These are phyloP conservation scores for Amphiprion percula DNA, from an alignment of 2,113 vertebrate genomes.

Conservation along the genomic window DNA sequence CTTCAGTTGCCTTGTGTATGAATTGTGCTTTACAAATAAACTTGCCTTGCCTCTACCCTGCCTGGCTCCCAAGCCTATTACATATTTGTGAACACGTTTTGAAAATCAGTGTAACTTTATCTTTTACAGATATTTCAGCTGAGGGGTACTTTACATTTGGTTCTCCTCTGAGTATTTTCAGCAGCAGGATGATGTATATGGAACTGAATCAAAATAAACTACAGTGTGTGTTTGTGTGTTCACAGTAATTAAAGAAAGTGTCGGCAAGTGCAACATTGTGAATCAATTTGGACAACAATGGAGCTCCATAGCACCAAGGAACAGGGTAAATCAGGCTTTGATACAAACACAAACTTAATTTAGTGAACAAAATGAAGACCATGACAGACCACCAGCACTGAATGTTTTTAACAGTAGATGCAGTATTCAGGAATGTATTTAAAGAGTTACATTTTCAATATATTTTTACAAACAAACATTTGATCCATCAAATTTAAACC, in stretches of 20 bases:
- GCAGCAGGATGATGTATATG: not conserved
- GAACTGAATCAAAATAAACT: not conserved
- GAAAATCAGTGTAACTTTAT: no score
- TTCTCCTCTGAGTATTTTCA: not conserved
- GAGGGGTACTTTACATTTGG: not conserved
- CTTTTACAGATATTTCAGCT: no score
- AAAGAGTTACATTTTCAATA: no score
- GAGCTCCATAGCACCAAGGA: not conserved
- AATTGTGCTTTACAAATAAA: no score
- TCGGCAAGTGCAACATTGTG: not conserved
- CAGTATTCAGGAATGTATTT: no score
- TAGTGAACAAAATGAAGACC: no score
- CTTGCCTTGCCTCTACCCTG: not conserved
- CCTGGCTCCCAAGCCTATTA: no score
- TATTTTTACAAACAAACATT: no score
- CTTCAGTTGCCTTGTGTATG: no score
- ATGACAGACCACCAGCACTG: no score
- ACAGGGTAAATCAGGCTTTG: not conserved
- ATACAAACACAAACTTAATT: not conserved
- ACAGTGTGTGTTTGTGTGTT: conserved; percentile 11
- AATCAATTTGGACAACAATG: not conserved
- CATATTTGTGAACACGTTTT: not conserved
- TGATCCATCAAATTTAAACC: no score
- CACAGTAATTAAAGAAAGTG: not conserved
- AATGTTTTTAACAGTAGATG: not conserved